Evolutionary conservation across 2,113 vertebrate species (phyloP).

Genomic region (Sorex fumeus): DNA sequence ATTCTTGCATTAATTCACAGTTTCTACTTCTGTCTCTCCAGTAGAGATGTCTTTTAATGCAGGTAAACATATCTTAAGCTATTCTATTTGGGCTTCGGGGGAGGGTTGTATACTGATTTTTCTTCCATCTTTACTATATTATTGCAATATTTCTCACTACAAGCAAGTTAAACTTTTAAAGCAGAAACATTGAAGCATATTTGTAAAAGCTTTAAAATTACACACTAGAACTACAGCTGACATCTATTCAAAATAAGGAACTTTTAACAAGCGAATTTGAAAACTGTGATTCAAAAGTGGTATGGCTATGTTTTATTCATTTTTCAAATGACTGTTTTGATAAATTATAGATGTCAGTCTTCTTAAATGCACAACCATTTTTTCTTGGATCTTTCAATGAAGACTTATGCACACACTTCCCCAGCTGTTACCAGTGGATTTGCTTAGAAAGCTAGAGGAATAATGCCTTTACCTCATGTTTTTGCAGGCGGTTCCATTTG

Average conservation of each 20-base stretch:
- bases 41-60: neutral
- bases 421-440: neutral
- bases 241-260: slow-evolving; percentile 69
- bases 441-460: neutral
- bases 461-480: neutral
- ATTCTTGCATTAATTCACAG: neutral
- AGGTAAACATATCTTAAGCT: neutral
- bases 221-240: neutral
- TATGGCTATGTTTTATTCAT: slow-evolving; percentile 78
- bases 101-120: neutral
- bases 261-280: slow-evolving; percentile 74
- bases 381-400: slow-evolving; percentile 68
- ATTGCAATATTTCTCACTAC: slow-evolving; percentile 5
- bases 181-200: neutral
- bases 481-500: neutral
- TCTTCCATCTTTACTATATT: slow-evolving; percentile 4
- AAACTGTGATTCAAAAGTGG: slow-evolving; percentile 57
- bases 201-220: slow-evolving; percentile 65
- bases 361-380: slow-evolving; percentile 28
- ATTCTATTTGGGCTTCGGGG: neutral
- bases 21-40: neutral
- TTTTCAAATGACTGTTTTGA: slow-evolving; percentile 74
- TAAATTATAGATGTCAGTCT: slow-evolving; percentile 80
- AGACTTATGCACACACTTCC: neutral
- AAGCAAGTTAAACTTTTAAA: slow-evolving; percentile 47